phyloP scores from a whole-genome alignment of 2,797 vertebrate genomes.

The Ara ararauna region DNA sequence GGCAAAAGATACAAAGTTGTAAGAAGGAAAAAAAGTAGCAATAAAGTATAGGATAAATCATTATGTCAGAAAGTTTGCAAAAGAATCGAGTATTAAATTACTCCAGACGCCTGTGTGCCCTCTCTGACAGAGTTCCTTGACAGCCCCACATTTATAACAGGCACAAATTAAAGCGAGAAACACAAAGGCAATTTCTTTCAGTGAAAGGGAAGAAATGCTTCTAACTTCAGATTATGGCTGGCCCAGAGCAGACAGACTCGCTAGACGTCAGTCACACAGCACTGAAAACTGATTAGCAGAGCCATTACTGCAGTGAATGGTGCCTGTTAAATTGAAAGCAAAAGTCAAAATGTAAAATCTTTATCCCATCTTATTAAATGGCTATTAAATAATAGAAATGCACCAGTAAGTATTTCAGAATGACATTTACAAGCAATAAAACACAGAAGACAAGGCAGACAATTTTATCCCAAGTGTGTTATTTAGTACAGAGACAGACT shows the following conservation, averaged over 20 bases:
- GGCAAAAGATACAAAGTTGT: background rate
- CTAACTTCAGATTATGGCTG: background rate
- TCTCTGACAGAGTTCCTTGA: background rate
- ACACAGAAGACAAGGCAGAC: background rate
- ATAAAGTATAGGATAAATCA: slow-evolving; percentile 35
- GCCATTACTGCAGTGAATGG: background rate
- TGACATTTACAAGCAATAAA: slow-evolving; percentile 27
- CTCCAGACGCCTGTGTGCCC: background rate
- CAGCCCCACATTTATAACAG: background rate
- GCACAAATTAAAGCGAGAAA: background rate
- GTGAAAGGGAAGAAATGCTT: background rate
- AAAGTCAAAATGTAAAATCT: slow-evolving; percentile 35
- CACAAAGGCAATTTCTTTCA: background rate
- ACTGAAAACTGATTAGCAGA: slow-evolving; percentile 8
- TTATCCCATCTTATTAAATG: slow-evolving; percentile 40
- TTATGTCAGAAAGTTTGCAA: slow-evolving; percentile 10
- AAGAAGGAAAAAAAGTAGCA: slow-evolving; percentile 14
- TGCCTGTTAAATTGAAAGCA: slow-evolving; percentile 10
- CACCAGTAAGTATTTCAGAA: slow-evolving; percentile 13
- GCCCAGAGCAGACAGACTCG: background rate
- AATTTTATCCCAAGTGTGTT: background rate
- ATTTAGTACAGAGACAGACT: background rate
- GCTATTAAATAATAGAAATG: slow-evolving; percentile 28
- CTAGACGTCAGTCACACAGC: background rate
- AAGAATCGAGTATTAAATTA: background rate